Evolutionary conservation across 2,113 vertebrate genomes (phyloP), one percentile per base, ranked within the genome.

Genomic region (Bufo gargarizans): DNA sequence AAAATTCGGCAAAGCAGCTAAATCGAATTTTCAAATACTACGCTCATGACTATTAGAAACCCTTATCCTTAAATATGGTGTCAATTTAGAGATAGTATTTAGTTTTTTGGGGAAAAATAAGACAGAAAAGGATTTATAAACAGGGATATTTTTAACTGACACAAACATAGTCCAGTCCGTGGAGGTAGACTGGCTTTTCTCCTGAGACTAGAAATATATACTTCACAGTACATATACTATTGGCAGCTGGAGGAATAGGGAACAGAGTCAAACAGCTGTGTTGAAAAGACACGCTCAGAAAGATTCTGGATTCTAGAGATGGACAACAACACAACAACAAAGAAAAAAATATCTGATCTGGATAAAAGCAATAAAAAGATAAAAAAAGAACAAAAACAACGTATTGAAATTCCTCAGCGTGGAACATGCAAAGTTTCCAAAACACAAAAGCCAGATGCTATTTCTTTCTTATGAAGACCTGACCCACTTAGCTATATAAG

Each of bases 151-250:
- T 82, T 10, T 20, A 65, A 22, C n/a, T 1, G 19, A 50, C 19
- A 69, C 13, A 83, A 83, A 33, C 81, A 67, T n/a, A 83, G 13
- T 67, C 61, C 81, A 83, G 61, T 50, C 59, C 80, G 49, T 59
- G 65, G 43, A 61, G 13, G 56, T 61, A 65, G 45, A 53, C 61
- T 83, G 61, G 7, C 6, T 83, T 67, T 19, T 14, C 61, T 69
- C 81, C 81, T 13, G 47, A 83, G 61, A 69, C 49, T 20, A n/a
- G 16, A 67, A 22, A 83, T 11, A 50, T n/a, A 65, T 82, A 49
- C 61, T 65, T 82, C 19, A 83, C 61, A 69, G 61, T 17, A 65
- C 59, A 81, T 81, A 63, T 14, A 82, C 59, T 6, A 7, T 65
- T 82, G 80, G 43, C 80, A 82, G 43, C 16, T 82, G 19, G 6